These are phyloP conservation scores for Scaptomyza montana DNA, from an alignment of 1,140 invertebrate genomes.

Conservation along the genomic window DNA sequence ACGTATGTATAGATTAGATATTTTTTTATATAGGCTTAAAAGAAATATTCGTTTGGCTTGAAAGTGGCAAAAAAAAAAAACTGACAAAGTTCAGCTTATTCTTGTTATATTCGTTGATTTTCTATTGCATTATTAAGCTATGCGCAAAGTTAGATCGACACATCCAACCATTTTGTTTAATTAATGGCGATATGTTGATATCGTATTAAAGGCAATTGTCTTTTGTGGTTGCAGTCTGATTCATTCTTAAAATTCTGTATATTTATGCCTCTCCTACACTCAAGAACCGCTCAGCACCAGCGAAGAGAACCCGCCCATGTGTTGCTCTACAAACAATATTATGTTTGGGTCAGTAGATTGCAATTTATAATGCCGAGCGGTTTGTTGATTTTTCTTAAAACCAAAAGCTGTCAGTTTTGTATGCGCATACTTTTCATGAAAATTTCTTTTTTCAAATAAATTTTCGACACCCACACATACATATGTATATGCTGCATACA, in stretches of 20 bases:
- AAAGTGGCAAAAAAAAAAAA: too few species aligned
- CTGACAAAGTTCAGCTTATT: too few species aligned
- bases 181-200: too few species aligned
- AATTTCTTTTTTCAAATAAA: conserved; percentile 80
- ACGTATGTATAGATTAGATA: too few species aligned
- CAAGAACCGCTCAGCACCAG: neutral
- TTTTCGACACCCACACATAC: conserved; percentile 66
- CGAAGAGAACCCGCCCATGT: conserved; percentile 32
- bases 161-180: too few species aligned
- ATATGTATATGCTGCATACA: neutral
- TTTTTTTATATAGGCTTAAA: too few species aligned
- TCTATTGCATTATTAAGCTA: too few species aligned
- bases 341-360: conserved; percentile 60
- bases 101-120: too few species aligned
- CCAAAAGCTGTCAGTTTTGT: conserved; percentile 77
- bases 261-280: conserved; percentile 31
- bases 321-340: conserved; percentile 47
- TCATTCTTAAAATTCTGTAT: neutral
- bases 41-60: too few species aligned
- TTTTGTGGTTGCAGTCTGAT: neutral
- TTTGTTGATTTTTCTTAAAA: conserved; percentile 75
- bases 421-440: conserved; percentile 78
- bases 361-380: conserved; percentile 66
- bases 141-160: too few species aligned
- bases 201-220: too few species aligned